These are phyloP conservation scores for Podarcis cretensis DNA, from an alignment of 2,113 vertebrate species.

Conservation along the genomic window DNA sequence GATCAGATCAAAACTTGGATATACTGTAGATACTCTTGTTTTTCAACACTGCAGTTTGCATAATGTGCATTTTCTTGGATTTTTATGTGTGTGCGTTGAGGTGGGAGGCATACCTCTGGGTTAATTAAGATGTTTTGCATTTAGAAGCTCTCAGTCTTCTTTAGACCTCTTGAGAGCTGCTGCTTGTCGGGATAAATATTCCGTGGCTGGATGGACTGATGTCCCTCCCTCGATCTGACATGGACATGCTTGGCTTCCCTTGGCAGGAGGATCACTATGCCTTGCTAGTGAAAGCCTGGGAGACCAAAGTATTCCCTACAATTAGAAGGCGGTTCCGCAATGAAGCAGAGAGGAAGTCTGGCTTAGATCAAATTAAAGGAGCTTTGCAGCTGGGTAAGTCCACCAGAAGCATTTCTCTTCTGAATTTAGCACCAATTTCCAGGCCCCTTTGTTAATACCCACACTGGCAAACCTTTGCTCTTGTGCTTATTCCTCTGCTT, in stretches of 20 bases:
- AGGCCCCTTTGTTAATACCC: neutral
- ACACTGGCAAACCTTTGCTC: neutral
- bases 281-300: slow-evolving; percentile 97
- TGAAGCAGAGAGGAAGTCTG: slow-evolving; percentile 96
- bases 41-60: neutral
- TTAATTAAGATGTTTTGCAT: neutral
- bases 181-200: too few relatives aligned
- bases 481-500: neutral
- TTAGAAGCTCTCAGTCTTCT: fast-evolving
- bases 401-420: neutral
- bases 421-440: neutral
- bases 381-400: slow-evolving; percentile 92
- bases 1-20: neutral
- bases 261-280: slow-evolving; percentile 96
- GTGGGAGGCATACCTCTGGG: neutral
- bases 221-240: neutral
- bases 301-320: slow-evolving; percentile 97
- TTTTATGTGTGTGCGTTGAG: neutral
- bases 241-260: neutral
- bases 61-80: too few relatives aligned
- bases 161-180: neutral
- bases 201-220: too few relatives aligned
- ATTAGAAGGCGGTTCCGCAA: slow-evolving; percentile 98
- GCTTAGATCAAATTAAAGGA: slow-evolving; percentile 97
- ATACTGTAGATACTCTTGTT: neutral